A percentile compares a stretch with the other conserved stretches of the same genome.
Conservation (phyloP, 2,113 vertebrate species). For the Oxygymnocypris stewartii region DNA sequence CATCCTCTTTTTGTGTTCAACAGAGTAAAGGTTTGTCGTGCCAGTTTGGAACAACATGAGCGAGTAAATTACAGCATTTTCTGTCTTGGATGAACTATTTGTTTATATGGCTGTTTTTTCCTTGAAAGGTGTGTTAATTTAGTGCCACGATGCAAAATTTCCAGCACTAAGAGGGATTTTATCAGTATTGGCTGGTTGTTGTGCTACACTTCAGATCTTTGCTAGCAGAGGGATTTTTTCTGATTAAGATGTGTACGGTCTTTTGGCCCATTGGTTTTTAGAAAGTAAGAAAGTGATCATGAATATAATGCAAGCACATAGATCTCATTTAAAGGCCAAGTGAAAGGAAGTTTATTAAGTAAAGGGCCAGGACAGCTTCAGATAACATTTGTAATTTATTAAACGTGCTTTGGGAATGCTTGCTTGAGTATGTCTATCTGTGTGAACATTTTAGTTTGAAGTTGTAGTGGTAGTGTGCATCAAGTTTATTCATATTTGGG, state of each 20-base stretch:
- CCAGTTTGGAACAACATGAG: neutral
- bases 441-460: neutral
- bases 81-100: neutral
- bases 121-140: neutral
- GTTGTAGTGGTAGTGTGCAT: neutral
- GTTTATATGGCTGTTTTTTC: neutral
- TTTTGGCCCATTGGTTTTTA: conserved; percentile 30
- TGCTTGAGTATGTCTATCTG: neutral
- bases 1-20: neutral
- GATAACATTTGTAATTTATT: conserved; percentile 51
- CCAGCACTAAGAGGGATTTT: neutral
- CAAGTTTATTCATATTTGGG: neutral
- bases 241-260: conserved; percentile 35
- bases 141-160: neutral
- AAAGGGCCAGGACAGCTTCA: conserved; percentile 37
- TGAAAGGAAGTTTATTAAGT: conserved; percentile 29
- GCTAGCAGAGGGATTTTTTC: conserved; percentile 4
- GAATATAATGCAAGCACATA: conserved; percentile 25
- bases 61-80: neutral
- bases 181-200: neutral
- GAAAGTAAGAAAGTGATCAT: conserved; percentile 32
- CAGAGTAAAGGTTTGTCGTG: neutral
- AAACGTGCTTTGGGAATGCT: neutral
- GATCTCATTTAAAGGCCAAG: neutral
- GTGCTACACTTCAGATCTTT: neutral